Percentiles rank a stretch among this genome's conserved stretches.
These are phyloP conservation scores for Crotalus helleri DNA, from an alignment of 2,113 vertebrate genomes.

Conservation along the genomic window DNA sequence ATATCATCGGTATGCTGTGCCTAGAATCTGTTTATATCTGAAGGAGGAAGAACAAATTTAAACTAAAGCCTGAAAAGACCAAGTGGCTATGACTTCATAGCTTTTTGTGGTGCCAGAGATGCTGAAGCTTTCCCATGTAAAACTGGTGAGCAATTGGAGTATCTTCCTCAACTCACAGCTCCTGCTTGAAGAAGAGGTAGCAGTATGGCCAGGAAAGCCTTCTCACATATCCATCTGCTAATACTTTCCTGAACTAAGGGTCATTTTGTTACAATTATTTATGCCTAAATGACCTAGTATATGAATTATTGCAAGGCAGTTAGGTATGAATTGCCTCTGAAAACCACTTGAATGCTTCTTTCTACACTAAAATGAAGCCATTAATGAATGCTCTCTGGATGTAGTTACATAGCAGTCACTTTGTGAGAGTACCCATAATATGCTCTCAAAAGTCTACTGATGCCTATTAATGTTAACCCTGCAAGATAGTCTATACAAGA, in stretches of 20 bases:
- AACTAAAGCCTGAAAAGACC: not conserved
- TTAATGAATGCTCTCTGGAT: not conserved
- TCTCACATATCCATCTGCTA: not conserved
- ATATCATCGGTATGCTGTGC: not conserved
- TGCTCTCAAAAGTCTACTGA: not conserved
- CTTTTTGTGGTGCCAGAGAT: not conserved
- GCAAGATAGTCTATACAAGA: not conserved
- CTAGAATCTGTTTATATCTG: not conserved
- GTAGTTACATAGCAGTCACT: not conserved
- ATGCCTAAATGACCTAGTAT: not conserved
- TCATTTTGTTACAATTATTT: not conserved
- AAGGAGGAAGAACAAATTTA: not conserved
- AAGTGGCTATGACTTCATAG: not conserved
- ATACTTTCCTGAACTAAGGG: not conserved
- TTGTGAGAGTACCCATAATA: no score
- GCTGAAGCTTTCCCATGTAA: not conserved
- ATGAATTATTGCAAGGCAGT: not conserved
- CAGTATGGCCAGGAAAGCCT: not conserved
- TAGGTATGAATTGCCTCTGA: not conserved
- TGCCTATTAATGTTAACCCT: not conserved
- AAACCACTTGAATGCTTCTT: not conserved
- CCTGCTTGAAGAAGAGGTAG: not conserved
- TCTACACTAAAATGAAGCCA: not conserved
- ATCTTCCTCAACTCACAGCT: not conserved
- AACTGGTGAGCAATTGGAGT: not conserved